These are phyloP conservation scores for Nicator chloris DNA, from an alignment of 2,113 vertebrate genomes.

Conservation along the genomic window DNA sequence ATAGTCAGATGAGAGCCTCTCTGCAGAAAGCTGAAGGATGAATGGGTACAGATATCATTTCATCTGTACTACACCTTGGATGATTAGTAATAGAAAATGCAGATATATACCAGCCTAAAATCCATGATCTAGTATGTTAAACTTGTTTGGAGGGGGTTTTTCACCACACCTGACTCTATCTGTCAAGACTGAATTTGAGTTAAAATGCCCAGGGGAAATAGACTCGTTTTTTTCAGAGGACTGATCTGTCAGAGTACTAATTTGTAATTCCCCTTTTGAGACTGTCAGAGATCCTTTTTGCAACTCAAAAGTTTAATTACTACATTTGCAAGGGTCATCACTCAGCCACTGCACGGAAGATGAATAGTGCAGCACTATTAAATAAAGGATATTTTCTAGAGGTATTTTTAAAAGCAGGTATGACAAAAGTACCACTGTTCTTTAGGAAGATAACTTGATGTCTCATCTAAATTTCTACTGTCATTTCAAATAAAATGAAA, in stretches of 20 bases:
- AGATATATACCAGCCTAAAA: background rate
- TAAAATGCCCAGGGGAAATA: background rate
- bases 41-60: background rate
- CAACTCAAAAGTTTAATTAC: slow-evolving; percentile 52
- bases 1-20: background rate
- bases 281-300: slow-evolving; percentile 15
- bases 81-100: background rate
- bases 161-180: background rate
- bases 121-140: background rate
- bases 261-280: slow-evolving; percentile 37
- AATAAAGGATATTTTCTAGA: slow-evolving; percentile 19
- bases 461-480: slow-evolving; percentile 17
- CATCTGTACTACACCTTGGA: background rate
- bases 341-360: slow-evolving; percentile 2
- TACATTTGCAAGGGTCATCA: slow-evolving; percentile 10
- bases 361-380: background rate
- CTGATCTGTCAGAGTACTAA: background rate
- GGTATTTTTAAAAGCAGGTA: slow-evolving; percentile 7
- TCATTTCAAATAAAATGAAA: slow-evolving; percentile 11
- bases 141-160: background rate
- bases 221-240: background rate
- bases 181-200: background rate
- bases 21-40: background rate
- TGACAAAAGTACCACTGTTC: slow-evolving; percentile 14
- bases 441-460: background rate